phyloP scores from a whole-genome alignment of 2,113 vertebrate species.

The Pseudopodoces humilis region DNA sequence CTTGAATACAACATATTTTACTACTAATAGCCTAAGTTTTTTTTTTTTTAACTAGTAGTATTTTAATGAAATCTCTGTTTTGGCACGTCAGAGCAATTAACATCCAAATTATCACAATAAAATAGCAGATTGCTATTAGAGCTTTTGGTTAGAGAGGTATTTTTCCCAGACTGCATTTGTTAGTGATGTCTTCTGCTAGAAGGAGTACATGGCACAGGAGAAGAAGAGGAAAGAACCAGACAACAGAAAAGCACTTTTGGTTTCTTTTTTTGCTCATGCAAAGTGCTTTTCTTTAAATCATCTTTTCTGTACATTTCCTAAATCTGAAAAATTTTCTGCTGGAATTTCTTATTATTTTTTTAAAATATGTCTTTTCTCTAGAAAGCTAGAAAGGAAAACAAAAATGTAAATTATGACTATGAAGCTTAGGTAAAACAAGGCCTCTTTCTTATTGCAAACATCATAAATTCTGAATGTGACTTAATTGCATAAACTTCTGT shows the following conservation, averaged over 20 bases:
- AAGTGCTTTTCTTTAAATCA: not conserved
- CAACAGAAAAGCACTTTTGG: not conserved
- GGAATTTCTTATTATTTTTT: not conserved
- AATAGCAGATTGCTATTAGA: not conserved
- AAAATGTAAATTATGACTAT: not conserved
- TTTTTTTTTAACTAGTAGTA: not conserved
- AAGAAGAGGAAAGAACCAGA: not conserved
- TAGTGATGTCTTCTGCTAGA: not conserved
- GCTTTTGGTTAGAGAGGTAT: not conserved
- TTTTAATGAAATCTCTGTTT: conserved; percentile 3
- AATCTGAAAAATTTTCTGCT: not conserved
- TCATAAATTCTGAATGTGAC: not conserved
- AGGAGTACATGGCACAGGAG: not conserved
- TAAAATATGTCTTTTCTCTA: not conserved
- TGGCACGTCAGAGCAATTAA: not conserved
- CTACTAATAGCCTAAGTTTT: not conserved
- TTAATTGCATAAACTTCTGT: not conserved
- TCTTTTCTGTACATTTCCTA: not conserved
- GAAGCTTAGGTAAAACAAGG: not conserved
- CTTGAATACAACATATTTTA: conserved; percentile 24
- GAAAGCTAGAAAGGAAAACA: not conserved
- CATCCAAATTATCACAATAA: not conserved
- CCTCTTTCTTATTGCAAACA: not conserved
- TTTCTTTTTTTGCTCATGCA: not conserved
- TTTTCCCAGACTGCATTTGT: not conserved